A percentile compares a stretch with the other conserved stretches of the same genome.
phyloP scores from a whole-genome alignment of 2,888 invertebrate species.

The Itoplectis maculator region DNA sequence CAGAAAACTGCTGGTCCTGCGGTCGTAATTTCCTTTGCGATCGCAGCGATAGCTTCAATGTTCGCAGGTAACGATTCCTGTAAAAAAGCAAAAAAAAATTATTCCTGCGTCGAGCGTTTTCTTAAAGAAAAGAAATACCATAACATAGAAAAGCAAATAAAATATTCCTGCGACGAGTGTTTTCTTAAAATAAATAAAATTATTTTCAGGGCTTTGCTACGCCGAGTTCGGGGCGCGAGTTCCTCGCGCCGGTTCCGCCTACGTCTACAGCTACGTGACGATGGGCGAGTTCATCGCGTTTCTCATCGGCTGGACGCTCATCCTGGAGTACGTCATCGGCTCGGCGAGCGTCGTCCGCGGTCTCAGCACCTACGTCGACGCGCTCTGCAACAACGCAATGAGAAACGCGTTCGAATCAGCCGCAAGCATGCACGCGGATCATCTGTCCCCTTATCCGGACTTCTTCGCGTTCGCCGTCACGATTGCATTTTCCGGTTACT shows the following conservation, averaged over 20 bases:
- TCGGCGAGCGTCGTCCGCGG: conserved; percentile 94
- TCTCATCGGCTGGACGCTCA: conserved; percentile 97
- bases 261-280: conserved; percentile 96
- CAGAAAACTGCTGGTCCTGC: conserved; percentile 94
- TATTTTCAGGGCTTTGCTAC: conserved; percentile 91
- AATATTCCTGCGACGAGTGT: not conserved
- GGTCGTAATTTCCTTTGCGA: conserved; percentile 93
- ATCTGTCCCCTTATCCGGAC: conserved; percentile 91
- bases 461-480: conserved; percentile 91
- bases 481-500: conserved; percentile 88
- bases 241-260: conserved; percentile 96
- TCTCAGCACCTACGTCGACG: conserved; percentile 92
- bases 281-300: conserved; percentile 97
- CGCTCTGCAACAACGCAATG: conserved; percentile 88
- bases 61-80: conserved; percentile 90
- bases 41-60: conserved; percentile 95
- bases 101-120: not conserved
- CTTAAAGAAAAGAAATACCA: no score
- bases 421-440: conserved; percentile 88
- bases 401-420: conserved; percentile 87
- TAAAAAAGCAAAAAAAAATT: not conserved
- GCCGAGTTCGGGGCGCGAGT: conserved; percentile 96
- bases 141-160: no score
- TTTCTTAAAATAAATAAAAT: not conserved
- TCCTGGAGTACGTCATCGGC: conserved; percentile 94